Base-by-base conservation (phyloP, 2,797 vertebrate species). In the Cephalopachus bancanus region DNA sequence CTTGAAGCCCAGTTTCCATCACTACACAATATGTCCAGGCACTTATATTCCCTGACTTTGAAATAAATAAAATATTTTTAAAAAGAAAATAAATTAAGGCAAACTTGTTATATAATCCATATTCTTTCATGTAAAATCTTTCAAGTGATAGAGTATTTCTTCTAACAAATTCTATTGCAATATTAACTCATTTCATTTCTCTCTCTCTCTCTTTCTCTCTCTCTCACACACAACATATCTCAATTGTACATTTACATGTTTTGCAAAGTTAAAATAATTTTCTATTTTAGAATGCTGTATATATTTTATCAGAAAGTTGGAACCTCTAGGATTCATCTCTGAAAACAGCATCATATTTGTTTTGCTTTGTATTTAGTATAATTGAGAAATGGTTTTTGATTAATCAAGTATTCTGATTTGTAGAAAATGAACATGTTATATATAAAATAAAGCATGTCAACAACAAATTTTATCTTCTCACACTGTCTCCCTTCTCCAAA, bases 241-340 rank as follows among this genome's bases (percentile, higher is more conserved):
- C 30, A 49, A 87, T 51, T 75, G 15, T 33, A 76, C 44, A 49
- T 67, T 16, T 62, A 51, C 8, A 49, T 33, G 37, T 83, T 83
- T 91, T 57, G 93, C 4, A 67, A 85, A 65, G 24, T 71, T 84
- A 67, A 93, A 89, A 44, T 71, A 44, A 76, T 92, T 92, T 28
- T 10, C 2, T 33, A 26, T 76, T 37, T 67, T 79, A 60, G 19
- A 71, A 15, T 12, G 15, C 9, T 55, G 12, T 75, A 28, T 74
- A 10, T 60, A 74, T 33, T 60, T 55, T 83, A 62, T 75, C 19
- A 78, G 62, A 83, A 93, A 79, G 8, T 5, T 57, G n/a, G 11
- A 24, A 4, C 37, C 37, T 89, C 44, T 88, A 84, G 37, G 30
- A 89, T 69, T 84, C 83, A 19, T 69, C 62, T 80, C 33, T 78